Conservation (phyloP, 2,888 invertebrate species). For the Odontocerum albicorne region DNA sequence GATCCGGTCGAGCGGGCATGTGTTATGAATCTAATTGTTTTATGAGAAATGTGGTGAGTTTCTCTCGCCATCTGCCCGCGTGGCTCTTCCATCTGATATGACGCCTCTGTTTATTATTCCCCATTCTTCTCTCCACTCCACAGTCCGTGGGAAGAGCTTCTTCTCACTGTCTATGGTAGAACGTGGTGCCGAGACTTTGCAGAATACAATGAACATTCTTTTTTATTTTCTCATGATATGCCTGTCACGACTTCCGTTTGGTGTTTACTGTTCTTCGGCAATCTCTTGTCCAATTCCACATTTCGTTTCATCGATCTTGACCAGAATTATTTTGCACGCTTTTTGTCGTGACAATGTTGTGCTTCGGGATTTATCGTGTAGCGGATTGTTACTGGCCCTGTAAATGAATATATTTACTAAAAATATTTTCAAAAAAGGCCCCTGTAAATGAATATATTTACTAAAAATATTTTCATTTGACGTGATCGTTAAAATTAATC, state of each 20-base stretch:
- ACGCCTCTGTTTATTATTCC: slow-evolving; percentile 7
- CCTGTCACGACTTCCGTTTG: slow-evolving; percentile 6
- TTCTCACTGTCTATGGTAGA: neutral
- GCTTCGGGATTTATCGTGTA: no score
- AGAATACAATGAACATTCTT: neutral
- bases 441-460: no score
- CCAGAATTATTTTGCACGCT: slow-evolving; percentile 1
- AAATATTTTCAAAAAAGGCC: no score
- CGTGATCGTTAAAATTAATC: no score
- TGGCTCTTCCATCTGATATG: slow-evolving; percentile 3
- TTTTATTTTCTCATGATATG: neutral
- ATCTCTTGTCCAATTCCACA: neutral
- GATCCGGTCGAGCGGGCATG: slow-evolving; percentile 26
- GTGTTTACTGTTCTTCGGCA: neutral
- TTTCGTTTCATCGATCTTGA: neutral
- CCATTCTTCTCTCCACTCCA: neutral
- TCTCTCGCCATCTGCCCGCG: slow-evolving; percentile 12
- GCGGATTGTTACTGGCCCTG: no score
- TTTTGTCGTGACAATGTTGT: no score
- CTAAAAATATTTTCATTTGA: no score
- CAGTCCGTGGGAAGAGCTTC: slow-evolving; percentile 25
- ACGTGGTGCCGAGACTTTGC: neutral
- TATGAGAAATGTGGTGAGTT: slow-evolving; percentile 2
- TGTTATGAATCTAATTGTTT: slow-evolving; percentile 30
- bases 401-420: no score